Evolutionary conservation across 92 coral and sea anemone genomes (phyloP), one percentile per base, ranked within the genome.

Genomic region (Blastomussa wellsi): DNA sequence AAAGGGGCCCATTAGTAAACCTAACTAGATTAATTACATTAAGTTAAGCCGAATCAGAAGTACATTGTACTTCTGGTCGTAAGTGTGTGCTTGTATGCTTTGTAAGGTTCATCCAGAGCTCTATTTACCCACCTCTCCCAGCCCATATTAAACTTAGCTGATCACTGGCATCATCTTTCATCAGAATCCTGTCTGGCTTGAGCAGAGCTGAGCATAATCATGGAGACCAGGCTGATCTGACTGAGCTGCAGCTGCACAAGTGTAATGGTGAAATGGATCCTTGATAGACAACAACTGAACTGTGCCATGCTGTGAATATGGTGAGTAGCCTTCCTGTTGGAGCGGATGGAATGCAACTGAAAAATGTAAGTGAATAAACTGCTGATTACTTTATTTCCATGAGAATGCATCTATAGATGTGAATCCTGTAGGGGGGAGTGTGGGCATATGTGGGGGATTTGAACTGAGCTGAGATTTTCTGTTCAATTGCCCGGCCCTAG

Each of bases 71-170:
- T 38, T 72, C 77, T 72, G 77, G 32, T 33, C 33, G 77, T 24
- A 38, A 10, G 49, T 72, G 52, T 39, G 32, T 39, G 71, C 71
- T 28, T 66, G 72, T 67, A 67, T 67, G 72, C 38, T 67, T 67
- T 31, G 51, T n/a, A 37, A 72, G 77, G 77, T 72, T 37, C 77
- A 72, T 37, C 77, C 77, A 72, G 77, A 72, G 52, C 77, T 38
- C 32, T 68, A 32, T 68, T 35, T 31, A 68, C 73, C 73, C 73
- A n/a, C n/a, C 74, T 28, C 42, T 69, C 74, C 77, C 77, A 38
- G 32, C 49, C 77, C 77, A 6, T 47, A 69, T 19, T 33, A 24
- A 17, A 41, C n/a, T 39, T 39, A 16, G 42, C 77, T 38, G 26
- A 72, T 55, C 77, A 42, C 42, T 26, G 24, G 0, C 22, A 22